Evolutionary conservation across 2,113 vertebrate genomes (phyloP).

Genomic region (Tichodroma muraria): DNA sequence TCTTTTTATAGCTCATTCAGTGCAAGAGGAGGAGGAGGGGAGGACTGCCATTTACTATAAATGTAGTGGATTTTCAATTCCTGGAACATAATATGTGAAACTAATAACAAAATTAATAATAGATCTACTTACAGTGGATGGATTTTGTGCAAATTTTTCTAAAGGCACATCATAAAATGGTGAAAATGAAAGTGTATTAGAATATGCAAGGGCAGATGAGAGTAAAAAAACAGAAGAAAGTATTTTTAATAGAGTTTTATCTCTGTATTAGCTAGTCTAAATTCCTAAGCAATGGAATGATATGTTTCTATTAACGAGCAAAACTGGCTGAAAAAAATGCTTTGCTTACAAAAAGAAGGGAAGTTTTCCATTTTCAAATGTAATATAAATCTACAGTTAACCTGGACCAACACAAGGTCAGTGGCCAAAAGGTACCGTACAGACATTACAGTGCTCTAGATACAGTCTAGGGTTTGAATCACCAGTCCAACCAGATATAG

Average conservation of each 20-base stretch:
- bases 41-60: neutral
- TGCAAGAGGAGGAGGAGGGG: neutral
- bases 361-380: neutral
- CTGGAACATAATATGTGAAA: neutral
- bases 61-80: neutral
- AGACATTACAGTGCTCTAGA: neutral
- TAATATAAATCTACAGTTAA: neutral
- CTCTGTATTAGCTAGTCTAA: neutral
- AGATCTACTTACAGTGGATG: neutral
- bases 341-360: neutral
- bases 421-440: neutral
- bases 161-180: neutral
- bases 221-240: neutral
- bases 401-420: neutral
- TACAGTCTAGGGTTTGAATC: neutral
- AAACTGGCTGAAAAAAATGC: neutral
- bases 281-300: neutral
- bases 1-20: conserved; percentile 35
- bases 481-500: no score
- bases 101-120: neutral
- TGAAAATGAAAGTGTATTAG: neutral
- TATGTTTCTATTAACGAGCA: neutral
- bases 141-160: neutral
- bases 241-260: neutral
- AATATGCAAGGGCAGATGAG: neutral